These are phyloP conservation scores for Drosophila lutescens DNA, from an alignment of 2,888 invertebrate genomes.

Conservation along the genomic window DNA sequence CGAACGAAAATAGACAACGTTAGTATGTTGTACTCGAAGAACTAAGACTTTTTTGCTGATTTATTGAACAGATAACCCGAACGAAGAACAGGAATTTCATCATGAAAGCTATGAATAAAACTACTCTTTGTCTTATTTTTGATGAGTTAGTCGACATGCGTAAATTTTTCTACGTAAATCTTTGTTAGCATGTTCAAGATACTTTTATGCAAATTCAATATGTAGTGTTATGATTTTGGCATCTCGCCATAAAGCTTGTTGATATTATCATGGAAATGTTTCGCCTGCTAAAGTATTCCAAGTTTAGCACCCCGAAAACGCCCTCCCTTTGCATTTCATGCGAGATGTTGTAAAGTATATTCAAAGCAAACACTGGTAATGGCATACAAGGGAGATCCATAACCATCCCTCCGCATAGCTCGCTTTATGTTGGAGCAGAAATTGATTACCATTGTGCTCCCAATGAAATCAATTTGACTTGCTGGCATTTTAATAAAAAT, in stretches of 20 bases:
- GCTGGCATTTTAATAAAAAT: slow-evolving; percentile 58
- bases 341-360: not conserved
- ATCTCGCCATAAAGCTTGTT: not conserved
- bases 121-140: no score
- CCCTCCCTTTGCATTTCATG: no score
- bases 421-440: slow-evolving; percentile 14
- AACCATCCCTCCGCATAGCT: not conserved
- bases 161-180: no score
- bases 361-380: slow-evolving; percentile 11
- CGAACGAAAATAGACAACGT: not conserved
- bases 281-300: no score
- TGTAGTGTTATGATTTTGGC: not conserved
- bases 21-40: no score
- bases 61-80: no score
- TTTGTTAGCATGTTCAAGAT: not conserved
- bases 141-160: no score
- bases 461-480: slow-evolving; percentile 39
- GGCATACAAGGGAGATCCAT: not conserved
- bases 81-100: no score
- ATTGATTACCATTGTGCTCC: slow-evolving; percentile 25
- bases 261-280: not conserved
- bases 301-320: no score
- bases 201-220: not conserved
- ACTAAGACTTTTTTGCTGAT: no score
- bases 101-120: no score